These are phyloP conservation scores for Paracyclopina nana DNA, from an alignment of 1,140 invertebrate genomes.

Conservation along the genomic window DNA sequence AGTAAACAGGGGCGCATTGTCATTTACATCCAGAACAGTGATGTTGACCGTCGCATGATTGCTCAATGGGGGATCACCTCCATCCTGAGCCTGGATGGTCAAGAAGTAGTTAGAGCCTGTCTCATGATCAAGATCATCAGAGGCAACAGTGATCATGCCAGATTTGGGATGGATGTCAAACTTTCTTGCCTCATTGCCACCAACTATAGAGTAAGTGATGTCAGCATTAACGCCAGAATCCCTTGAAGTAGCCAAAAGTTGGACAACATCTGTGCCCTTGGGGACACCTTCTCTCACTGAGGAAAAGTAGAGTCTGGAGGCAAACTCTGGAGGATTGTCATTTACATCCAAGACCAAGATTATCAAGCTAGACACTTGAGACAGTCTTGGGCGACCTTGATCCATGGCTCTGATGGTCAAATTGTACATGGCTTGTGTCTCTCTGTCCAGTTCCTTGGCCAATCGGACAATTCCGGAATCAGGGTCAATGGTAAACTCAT, in stretches of 20 bases:
- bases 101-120: constrained; percentile 60
- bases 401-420: constrained; percentile 47
- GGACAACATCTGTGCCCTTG: constrained; percentile 49
- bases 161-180: constrained; percentile 46
- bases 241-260: constrained; percentile 67
- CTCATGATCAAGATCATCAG: constrained; percentile 34
- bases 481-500: constrained; percentile 47
- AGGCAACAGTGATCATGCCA: constrained; percentile 4
- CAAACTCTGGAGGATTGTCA: constrained; percentile 82
- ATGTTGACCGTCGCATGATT: constrained; percentile 73
- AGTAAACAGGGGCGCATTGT: constrained; percentile 63
- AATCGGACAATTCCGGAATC: constrained; percentile 64
- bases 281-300: constrained; percentile 45
- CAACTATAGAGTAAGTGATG: constrained; percentile 68
- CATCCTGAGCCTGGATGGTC: constrained; percentile 71
- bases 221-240: constrained; percentile 83
- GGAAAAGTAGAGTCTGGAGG: constrained; percentile 48
- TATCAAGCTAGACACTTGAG: constrained; percentile 29
- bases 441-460: constrained; percentile 58
- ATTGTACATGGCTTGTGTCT: constrained; percentile 61
- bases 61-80: constrained; percentile 56
- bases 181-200: constrained; percentile 66
- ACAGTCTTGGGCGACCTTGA: constrained; percentile 45
- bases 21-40: constrained; percentile 64
- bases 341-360: constrained; percentile 50